phyloP scores from a whole-genome alignment of 2,113 vertebrate genomes.

The Chaetodon auriga region DNA sequence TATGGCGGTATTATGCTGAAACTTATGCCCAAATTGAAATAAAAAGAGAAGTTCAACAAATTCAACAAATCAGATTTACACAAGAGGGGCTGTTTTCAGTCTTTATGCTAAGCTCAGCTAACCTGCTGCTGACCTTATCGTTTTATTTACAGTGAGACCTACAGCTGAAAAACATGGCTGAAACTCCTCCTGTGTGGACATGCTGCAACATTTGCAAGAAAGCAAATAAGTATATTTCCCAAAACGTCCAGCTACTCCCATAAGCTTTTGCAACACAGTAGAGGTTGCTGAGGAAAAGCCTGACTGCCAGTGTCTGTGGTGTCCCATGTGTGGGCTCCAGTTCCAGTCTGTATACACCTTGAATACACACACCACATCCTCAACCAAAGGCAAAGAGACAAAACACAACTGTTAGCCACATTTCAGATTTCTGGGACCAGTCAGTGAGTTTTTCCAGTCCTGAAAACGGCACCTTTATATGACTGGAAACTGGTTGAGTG shows the following conservation, averaged over 20 bases:
- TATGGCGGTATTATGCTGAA: no score
- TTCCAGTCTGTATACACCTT: slow-evolving; percentile 44
- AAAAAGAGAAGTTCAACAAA: no score
- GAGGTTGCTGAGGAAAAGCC: slow-evolving; percentile 11
- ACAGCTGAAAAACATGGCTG: no score
- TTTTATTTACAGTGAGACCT: no score
- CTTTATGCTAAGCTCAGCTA: not conserved
- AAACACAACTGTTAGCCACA: slow-evolving; percentile 54
- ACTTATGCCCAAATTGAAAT: no score
- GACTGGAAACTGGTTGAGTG: slow-evolving; percentile 53
- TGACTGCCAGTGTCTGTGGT: slow-evolving; percentile 6
- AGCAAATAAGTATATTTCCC: not conserved
- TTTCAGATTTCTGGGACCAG: slow-evolving; percentile 37
- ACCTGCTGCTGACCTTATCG: no score
- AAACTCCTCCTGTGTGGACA: no score
- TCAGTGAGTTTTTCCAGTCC: slow-evolving; percentile 55
- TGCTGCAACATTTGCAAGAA: no score
- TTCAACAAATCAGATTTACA: no score
- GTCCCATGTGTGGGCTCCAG: slow-evolving; percentile 23
- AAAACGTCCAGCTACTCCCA: not conserved
- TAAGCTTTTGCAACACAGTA: not conserved
- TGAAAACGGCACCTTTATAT: slow-evolving; percentile 65
- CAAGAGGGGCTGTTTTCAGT: not conserved
- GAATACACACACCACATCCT: slow-evolving; percentile 29
- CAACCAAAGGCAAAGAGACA: slow-evolving; percentile 54